Percentiles rank a stretch among this genome's conserved stretches.
Evolutionary conservation across 1,140 invertebrate species (phyloP).

Genomic region (Philaenus spumarius): DNA sequence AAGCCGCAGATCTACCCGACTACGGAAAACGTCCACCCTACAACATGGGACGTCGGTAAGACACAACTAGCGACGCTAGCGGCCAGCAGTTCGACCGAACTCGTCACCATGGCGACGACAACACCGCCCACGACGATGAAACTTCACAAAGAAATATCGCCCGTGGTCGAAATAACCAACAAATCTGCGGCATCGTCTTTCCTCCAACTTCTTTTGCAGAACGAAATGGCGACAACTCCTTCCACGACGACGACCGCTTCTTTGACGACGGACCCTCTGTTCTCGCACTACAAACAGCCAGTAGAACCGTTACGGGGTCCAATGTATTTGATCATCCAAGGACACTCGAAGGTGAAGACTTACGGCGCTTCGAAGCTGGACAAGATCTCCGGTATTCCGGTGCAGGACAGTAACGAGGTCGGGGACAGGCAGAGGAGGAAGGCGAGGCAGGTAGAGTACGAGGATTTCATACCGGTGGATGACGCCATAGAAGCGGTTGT

Average conservation of each 20-base stretch:
- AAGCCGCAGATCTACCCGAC: conserved; percentile 34
- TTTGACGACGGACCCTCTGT: conserved; percentile 45
- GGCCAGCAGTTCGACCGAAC: background rate
- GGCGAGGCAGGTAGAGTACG: conserved; percentile 9
- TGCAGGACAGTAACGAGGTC: conserved; percentile 27
- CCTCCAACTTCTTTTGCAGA: conserved; percentile 2
- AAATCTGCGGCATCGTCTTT: background rate
- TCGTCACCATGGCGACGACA: background rate
- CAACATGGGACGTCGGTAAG: background rate
- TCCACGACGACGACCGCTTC: background rate
- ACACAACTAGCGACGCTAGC: conserved; percentile 3
- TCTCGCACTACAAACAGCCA: conserved; percentile 57
- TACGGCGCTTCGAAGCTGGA: conserved; percentile 56
- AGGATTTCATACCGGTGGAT: conserved; percentile 20
- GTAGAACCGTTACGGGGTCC: conserved; percentile 53
- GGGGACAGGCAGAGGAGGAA: conserved; percentile 9
- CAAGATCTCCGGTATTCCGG: conserved; percentile 9
- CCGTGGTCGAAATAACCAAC: background rate
- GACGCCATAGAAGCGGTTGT: background rate
- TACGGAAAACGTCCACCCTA: conserved; percentile 16
- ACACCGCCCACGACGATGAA: background rate
- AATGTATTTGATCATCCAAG: conserved; percentile 71
- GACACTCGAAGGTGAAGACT: conserved; percentile 75
- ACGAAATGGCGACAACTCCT: conserved; percentile 4
- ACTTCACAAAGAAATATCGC: conserved; percentile 6